Percentiles rank a stretch among this genome's conserved stretches.
phyloP scores from a whole-genome alignment of 2,888 invertebrate species.

The Himalopsyche anomala region DNA sequence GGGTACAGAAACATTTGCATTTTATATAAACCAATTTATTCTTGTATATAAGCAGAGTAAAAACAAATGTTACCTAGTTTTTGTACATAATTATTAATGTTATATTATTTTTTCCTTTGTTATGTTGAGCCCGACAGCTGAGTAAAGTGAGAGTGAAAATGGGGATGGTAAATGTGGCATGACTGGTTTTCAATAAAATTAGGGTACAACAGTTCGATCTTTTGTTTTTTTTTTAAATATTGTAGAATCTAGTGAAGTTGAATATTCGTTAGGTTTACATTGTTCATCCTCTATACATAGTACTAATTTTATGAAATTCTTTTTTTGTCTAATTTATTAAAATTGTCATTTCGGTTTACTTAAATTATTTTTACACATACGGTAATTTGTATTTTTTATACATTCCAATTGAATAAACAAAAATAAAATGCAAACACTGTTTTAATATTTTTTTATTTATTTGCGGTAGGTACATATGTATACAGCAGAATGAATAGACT shows the following conservation, averaged over 20 bases:
- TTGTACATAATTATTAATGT: slow-evolving; percentile 34
- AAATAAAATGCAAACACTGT: slow-evolving; percentile 8
- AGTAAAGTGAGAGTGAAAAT: not conserved
- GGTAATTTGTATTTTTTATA: slow-evolving; percentile 43
- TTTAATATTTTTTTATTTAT: not conserved
- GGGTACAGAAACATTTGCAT: slow-evolving; percentile 16
- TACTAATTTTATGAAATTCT: not conserved
- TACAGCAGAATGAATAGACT: too few relatives aligned
- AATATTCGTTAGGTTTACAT: not conserved
- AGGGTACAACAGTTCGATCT: too few relatives aligned
- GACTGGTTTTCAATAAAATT: not conserved
- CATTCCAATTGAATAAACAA: slow-evolving; percentile 41
- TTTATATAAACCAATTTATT: slow-evolving; percentile 14
- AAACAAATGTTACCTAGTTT: slow-evolving; percentile 28
- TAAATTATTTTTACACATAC: not conserved
- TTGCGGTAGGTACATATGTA: too few relatives aligned
- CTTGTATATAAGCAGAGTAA: slow-evolving; percentile 11
- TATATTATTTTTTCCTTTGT: too few relatives aligned
- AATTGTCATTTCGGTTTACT: not conserved
- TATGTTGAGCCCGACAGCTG: not conserved
- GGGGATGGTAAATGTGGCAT: not conserved
- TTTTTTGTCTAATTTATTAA: slow-evolving; percentile 7
- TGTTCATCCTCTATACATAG: not conserved
- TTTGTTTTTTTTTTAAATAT: too few relatives aligned
- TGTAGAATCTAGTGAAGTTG: not conserved